Percentiles rank a stretch among this genome's conserved stretches.
phyloP scores from a whole-genome alignment of 2,888 invertebrate species.

The Polymixis flavicincta region DNA sequence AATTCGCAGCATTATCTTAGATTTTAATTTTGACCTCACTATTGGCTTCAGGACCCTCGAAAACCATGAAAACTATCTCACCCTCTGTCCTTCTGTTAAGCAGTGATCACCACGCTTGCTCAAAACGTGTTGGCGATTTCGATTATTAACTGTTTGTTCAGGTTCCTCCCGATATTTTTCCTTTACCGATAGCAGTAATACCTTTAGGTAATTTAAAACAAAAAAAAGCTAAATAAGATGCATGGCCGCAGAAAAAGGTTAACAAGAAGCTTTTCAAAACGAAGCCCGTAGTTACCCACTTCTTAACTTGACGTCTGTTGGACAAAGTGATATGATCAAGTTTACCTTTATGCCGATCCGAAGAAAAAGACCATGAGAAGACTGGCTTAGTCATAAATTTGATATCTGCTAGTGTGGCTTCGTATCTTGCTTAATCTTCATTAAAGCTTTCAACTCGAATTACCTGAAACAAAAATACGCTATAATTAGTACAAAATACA shows the following conservation, averaged over 20 bases:
- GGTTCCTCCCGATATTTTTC: neutral
- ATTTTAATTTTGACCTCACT: too few relatives aligned
- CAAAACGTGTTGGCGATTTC: neutral
- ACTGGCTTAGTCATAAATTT: neutral
- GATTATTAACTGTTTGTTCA: neutral
- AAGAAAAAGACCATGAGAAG: neutral
- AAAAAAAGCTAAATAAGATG: too few relatives aligned
- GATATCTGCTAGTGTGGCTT: neutral
- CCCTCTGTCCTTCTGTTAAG: too few relatives aligned
- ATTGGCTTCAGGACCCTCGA: too few relatives aligned
- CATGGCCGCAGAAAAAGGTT: too few relatives aligned
- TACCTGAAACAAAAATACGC: slow-evolving; percentile 55
- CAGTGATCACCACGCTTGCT: neutral
- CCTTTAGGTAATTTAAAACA: neutral
- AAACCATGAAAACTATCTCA: too few relatives aligned
- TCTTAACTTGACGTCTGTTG: neutral
- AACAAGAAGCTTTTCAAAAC: too few relatives aligned
- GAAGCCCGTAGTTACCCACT: neutral
- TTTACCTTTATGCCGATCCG: neutral
- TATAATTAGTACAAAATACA: slow-evolving; percentile 17
- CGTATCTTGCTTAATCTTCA: neutral
- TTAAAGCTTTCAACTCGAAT: slow-evolving; percentile 17
- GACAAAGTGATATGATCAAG: neutral
- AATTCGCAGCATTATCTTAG: too few relatives aligned
- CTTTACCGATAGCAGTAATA: neutral